Evolutionary conservation across 2,888 invertebrate genomes (phyloP).

Genomic region (Slavum lentiscoides): DNA sequence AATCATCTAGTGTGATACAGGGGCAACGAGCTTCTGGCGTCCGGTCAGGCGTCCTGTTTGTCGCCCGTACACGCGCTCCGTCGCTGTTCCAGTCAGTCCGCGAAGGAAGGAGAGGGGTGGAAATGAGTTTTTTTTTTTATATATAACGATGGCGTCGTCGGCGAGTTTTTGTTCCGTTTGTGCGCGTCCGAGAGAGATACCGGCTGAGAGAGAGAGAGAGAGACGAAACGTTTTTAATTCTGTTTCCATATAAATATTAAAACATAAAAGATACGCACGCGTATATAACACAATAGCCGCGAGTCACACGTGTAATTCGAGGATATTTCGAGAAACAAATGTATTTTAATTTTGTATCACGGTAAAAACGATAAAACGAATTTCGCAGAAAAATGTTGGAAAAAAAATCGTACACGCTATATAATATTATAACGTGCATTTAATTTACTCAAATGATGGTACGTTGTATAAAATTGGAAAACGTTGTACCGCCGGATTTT

Average conservation of each 20-base stretch:
- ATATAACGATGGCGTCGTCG: slow-evolving; percentile 6
- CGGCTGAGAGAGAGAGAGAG: background rate
- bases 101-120: too few species aligned
- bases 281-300: slow-evolving; percentile 3
- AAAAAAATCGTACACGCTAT: too few species aligned
- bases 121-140: slow-evolving; percentile 12
- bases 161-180: slow-evolving; percentile 32
- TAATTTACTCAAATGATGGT: too few species aligned
- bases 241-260: slow-evolving; percentile 27
- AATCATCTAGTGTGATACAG: slow-evolving; percentile 46
- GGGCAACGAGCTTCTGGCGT: slow-evolving; percentile 41
- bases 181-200: slow-evolving; percentile 5
- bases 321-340: slow-evolving; percentile 12
- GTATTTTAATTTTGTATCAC: slow-evolving; percentile 4
- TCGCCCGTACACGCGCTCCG: slow-evolving; percentile 23
- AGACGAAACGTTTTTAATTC: slow-evolving; percentile 21
- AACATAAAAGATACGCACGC: background rate
- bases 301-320: slow-evolving; percentile 13
- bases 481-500: too few species aligned
- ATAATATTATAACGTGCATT: too few species aligned
- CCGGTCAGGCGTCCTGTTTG: slow-evolving; percentile 48
- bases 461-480: too few species aligned
- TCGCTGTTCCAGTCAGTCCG: background rate
- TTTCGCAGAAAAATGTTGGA: too few species aligned
- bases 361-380: slow-evolving; percentile 24